A percentile compares a stretch with the other conserved stretches of the same genome.
Conservation (phyloP, 2,888 invertebrate species). For the Eristalinus sepulchralis region DNA sequence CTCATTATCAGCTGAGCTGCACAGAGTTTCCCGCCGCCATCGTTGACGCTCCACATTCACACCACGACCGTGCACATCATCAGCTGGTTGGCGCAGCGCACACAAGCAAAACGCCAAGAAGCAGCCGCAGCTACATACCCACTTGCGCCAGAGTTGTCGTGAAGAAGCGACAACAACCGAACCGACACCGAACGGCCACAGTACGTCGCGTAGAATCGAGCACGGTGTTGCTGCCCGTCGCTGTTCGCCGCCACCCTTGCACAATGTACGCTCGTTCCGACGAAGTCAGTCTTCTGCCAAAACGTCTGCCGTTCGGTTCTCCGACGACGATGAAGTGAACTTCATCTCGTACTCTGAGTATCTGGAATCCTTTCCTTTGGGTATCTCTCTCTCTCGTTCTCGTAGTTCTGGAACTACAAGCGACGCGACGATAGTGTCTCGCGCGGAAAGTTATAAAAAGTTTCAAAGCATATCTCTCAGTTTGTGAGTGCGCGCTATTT, state of each 20-base stretch:
- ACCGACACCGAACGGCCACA: constrained; percentile 2
- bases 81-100: constrained; percentile 24
- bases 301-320: constrained; percentile 65
- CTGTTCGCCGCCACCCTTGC: constrained; percentile 50
- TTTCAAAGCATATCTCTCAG: background rate
- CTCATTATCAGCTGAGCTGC: constrained; percentile 11
- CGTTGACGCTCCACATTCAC: background rate
- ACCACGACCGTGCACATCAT: background rate
- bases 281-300: constrained; percentile 63
- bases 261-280: constrained; percentile 38
- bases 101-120: constrained; percentile 22
- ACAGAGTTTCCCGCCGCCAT: background rate
- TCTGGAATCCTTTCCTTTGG: constrained; percentile 27
- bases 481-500: constrained; percentile 46
- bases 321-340: constrained; percentile 27
- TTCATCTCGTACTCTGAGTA: constrained; percentile 24
- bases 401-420: background rate
- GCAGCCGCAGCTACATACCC: constrained; percentile 21
- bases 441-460: constrained; percentile 41
- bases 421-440: constrained; percentile 8
- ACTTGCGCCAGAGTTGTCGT: constrained; percentile 20
- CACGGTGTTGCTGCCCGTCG: constrained; percentile 29
- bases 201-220: constrained; percentile 43
- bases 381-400: background rate
- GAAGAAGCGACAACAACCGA: constrained; percentile 40